Evolutionary conservation across 2,113 vertebrate genomes (phyloP), one percentile per base, ranked within the genome.

Genomic region (Zootoca vivipara): DNA sequence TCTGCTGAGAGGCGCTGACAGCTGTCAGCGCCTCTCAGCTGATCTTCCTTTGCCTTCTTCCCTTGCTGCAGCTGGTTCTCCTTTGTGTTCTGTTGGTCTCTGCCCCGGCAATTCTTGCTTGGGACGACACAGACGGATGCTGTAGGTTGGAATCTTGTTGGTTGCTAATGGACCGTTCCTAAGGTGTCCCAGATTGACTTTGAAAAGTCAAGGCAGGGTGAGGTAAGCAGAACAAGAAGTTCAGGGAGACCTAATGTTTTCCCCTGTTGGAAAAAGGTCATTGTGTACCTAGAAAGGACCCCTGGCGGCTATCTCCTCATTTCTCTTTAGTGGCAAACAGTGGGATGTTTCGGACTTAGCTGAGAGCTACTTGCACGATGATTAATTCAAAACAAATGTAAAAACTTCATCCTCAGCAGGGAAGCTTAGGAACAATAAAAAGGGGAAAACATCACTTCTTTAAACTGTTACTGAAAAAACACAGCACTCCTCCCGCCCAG

Each of bases 371-470:
- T 94, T 82, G 86, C 24, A 81, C 9, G 1, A 24, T 91, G 94
- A 93, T 92, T 96, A 93, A 95, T 93, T 95, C 94, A 90, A 93
- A 94, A 92, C 87, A 92, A 94, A 93, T 89, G 89, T 89, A 93
- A 90, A 90, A 94, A 87, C 87, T 88, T 93, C 90, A 89, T 91
- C 92, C 89, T 65, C 85, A 88, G 80, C 8, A 35, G 74, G 87
- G 90, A 92, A 78, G 82, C 75, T 85, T 79, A 90, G 90, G 88
- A 95, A 95, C 85, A 95, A 93, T 89, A 94, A 95, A 93, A 87
- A 90, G 85, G 70, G 64, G 7, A 88, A 62, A 0, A 9, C 89
- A 69, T 35, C 33, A 87, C 24, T 5, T 35, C 42, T 42, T 24
- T 80, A 70, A 80, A 80, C 78, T 72, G 16, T 33, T 30, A 72